Percentiles rank a stretch among this genome's conserved stretches.
These are phyloP conservation scores for Parauchenoglanis ngamensis DNA, from an alignment of 2,797 vertebrate genomes.

Conservation along the genomic window DNA sequence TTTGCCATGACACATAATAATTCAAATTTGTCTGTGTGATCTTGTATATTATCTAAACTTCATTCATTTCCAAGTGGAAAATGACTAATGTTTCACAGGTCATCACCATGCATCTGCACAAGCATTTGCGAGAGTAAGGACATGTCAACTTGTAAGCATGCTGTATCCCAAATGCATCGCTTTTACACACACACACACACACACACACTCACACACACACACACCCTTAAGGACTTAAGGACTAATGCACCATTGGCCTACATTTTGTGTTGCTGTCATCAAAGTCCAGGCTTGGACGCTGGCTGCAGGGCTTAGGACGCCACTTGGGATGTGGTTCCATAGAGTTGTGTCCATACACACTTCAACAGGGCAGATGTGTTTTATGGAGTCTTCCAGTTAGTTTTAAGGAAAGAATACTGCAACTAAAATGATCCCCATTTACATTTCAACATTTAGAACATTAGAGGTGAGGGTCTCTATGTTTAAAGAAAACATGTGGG, in stretches of 20 bases:
- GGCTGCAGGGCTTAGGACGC: neutral
- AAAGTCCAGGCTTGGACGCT: neutral
- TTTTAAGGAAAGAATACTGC: conserved; percentile 11
- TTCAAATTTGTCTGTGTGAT: neutral
- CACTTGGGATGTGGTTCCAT: neutral
- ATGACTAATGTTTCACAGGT: neutral
- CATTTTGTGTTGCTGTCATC: neutral
- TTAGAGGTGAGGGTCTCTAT: too few relatives aligned
- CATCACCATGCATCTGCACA: neutral
- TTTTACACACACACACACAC: neutral
- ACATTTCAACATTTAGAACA: neutral
- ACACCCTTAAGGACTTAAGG: neutral
- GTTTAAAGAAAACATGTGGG: neutral
- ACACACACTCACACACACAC: neutral
- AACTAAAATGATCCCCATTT: neutral
- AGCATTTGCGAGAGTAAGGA: conserved; percentile 10
- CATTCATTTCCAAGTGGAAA: conserved; percentile 3
- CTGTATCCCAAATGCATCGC: neutral
- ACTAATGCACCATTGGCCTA: neutral
- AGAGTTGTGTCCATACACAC: neutral
- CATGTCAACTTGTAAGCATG: neutral
- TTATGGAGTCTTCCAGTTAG: conserved; percentile 1
- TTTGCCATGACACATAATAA: neutral
- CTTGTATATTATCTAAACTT: neutral
- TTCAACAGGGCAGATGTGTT: conserved; percentile 7